Conservation (phyloP, 1,140 invertebrate genomes). For the Oedothorax gibbosus region DNA sequence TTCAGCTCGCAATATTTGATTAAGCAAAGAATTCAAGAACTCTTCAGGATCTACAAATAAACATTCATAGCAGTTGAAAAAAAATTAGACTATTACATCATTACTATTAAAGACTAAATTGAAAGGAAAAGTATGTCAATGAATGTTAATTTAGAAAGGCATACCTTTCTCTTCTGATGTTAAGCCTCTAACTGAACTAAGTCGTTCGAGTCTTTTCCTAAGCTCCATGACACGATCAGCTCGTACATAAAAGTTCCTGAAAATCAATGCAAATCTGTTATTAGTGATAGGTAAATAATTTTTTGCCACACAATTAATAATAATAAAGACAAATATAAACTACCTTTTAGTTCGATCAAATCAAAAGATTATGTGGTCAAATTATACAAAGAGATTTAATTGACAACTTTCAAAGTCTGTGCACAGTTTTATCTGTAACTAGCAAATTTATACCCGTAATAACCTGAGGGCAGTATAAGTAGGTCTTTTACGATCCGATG, state of each 20-base stretch:
- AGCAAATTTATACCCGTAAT: too few species aligned
- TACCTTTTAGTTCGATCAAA: too few species aligned
- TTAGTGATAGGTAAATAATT: too few species aligned
- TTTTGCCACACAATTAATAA: not conserved
- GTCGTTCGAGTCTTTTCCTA: constrained; percentile 84
- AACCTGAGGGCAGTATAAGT: too few species aligned
- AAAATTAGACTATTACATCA: not conserved
- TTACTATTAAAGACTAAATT: not conserved
- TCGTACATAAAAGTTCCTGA: constrained; percentile 84
- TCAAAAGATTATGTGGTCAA: too few species aligned
- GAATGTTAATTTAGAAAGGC: not conserved
- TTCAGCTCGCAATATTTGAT: constrained; percentile 89
- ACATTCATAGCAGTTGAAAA: not conserved
- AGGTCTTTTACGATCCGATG: too few species aligned
- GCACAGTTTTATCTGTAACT: too few species aligned
- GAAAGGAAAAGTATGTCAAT: not conserved
- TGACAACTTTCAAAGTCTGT: too few species aligned
- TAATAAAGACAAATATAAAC: not conserved
- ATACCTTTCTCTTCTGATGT: constrained; percentile 91
- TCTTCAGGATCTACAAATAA: constrained; percentile 87
- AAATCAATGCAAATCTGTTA: constrained; percentile 41
- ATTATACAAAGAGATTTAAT: too few species aligned
- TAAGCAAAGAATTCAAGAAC: constrained; percentile 91
- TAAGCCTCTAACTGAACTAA: constrained; percentile 89
- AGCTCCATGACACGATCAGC: constrained; percentile 97